Base-by-base conservation (phyloP, 2,113 vertebrate species). In the Chamaetylas fuelleborni region DNA sequence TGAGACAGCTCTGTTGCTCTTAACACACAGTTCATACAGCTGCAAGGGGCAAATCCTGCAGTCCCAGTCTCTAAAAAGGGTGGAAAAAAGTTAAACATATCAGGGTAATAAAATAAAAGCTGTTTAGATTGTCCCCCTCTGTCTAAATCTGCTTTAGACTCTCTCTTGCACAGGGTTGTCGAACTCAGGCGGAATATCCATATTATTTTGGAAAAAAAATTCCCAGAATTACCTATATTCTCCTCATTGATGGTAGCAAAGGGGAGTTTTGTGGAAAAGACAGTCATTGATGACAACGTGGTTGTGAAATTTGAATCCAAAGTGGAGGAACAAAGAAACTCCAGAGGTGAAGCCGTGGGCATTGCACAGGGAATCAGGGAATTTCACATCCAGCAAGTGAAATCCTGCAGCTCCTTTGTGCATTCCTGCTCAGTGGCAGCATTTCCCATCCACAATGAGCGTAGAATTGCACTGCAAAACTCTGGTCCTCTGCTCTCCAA, bases 1-100 rank as follows among this genome's bases (percentile, higher is more conserved):
- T 80, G 84, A 95, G 91, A 17, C 31, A 69, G 90, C 70, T 58
- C 57, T 43, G 26, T 62, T 90, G 38, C 81, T 95, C 85, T 78
- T 96, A 93, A 94, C 81, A 77, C 66, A 31, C 40, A 29, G 88
- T 90, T 95, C 93, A 74, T 92, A 67, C 94, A 95, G 85, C 91
- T 91, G 95, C 88, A 77, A 76, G 95, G 95, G 93, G 84, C 81
- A 88, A 93, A 88, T 51, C 81, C 87, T 91, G 28, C 28, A 60
- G 82, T 64, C 70, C 69, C 79, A 76, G 48, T 2, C 84, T 93
- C 81, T 81, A 58, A 77, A 90, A 92, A 62, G 80, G 38, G 83
- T 73, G 90, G 80, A 81, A 91, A 66, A 72, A 93, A 83, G 65
- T 71, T 81, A 86, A 95, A 92, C 86, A 84, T n/a, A 84, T 60